A percentile compares a stretch with the other conserved stretches of the same genome.
These are phyloP conservation scores for Ophion costatus DNA, from an alignment of 2,888 invertebrate species.

Conservation along the genomic window DNA sequence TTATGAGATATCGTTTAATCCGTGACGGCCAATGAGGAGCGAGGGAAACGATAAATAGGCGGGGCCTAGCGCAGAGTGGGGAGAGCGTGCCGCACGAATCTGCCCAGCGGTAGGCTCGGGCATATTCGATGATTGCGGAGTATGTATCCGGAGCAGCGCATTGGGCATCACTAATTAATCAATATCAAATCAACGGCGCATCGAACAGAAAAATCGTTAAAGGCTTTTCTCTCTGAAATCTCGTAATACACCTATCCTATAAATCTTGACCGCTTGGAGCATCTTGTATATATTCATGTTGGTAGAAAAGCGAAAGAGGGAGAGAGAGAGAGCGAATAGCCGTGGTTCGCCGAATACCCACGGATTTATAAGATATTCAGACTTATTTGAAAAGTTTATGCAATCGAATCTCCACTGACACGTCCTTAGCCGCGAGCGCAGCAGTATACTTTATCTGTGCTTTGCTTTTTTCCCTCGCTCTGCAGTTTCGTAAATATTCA, in stretches of 20 bases:
- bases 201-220: not conserved
- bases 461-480: constrained; percentile 18
- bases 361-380: constrained; percentile 75
- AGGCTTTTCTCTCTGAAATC: not conserved
- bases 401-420: constrained; percentile 73
- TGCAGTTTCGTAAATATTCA: constrained; percentile 73
- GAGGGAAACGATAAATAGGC: not conserved
- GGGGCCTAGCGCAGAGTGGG: too few relatives aligned
- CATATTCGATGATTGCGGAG: too few relatives aligned
- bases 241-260: not conserved
- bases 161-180: not conserved
- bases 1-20: not conserved
- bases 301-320: not conserved
- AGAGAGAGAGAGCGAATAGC: not conserved
- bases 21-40: not conserved
- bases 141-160: too few relatives aligned
- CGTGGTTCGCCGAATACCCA: constrained; percentile 1
- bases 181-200: not conserved
- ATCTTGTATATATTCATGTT: not conserved
- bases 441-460: not conserved
- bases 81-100: too few relatives aligned
- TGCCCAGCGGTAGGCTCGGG: too few relatives aligned
- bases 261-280: not conserved
- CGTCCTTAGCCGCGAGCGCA: constrained; percentile 25
- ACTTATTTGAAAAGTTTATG: constrained; percentile 81